Evolutionary conservation across 2,113 vertebrate genomes (phyloP), one percentile per base, ranked within the genome.

Genomic region (Nematolebias whitei): DNA sequence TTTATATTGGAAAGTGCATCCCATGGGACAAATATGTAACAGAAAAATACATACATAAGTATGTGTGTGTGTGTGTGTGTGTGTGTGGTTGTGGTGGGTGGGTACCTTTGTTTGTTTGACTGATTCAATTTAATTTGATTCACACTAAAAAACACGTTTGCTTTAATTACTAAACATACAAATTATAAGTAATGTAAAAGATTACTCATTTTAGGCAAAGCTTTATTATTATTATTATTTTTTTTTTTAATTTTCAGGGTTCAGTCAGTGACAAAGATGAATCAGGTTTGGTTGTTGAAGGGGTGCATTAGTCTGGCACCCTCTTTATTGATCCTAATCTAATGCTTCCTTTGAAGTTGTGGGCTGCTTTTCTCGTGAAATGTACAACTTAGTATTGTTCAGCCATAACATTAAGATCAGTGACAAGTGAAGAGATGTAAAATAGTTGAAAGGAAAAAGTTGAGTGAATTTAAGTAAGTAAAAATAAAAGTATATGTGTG

Each of bases 251-350:
- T 38, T 13, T 24, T 39, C 16, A 5, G 8, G 16, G 48, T 18
- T 32, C 49, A 68, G 26, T 64, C 60, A 62, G 8, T 12, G 54
- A 67, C 52, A 40, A 20, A 63, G 70, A 82, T 60, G 44, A 43
- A 76, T 51, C 51, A 58, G 22, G 14, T 19, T 43, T 43, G 52
- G 39, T 22, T 16, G 15, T n/a, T 23, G 43, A 63, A 66, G 35
- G 32, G 38, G 12, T 24, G 62, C 57, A 41, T 39, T 59, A 52
- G 50, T 52, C 57, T 63, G 59, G 52, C 26, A n/a, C 32, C 39
- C 12, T 22, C 18, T 50, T 72, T 65, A 69, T 54, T 73, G 55
- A 19, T 62, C 16, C 51, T 50, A 58, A 59, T 63, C 63, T 29
- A 18, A 63, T 66, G 60, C 13, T 19, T 58, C 38, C 43, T 1